Evolutionary conservation across 23 tunicate genomes (phyloP).

Genomic region (Ascidia mentula): DNA sequence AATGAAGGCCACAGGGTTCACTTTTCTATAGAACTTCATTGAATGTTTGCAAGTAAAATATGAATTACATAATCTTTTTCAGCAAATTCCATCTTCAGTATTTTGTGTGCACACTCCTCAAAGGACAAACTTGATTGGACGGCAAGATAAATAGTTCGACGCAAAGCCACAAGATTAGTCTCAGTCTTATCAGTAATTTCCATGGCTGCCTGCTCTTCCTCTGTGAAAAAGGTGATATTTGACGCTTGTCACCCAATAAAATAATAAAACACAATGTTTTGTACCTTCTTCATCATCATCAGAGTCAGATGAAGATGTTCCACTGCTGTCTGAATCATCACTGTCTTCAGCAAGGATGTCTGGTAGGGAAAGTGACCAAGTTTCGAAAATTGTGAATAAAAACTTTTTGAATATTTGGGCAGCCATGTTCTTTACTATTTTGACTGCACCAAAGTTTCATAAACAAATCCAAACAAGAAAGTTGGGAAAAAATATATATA

Average conservation of each 20-base stretch:
- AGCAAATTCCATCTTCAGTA: slow-evolving; percentile 93
- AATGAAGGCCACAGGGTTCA: not conserved
- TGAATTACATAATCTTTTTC: slow-evolving; percentile 92
- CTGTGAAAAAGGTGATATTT: not conserved
- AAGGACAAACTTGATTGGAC: slow-evolving; percentile 91
- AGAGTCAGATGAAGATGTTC: slow-evolving; percentile 39
- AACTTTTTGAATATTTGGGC: no score
- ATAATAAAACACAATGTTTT: not conserved
- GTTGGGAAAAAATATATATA: not conserved
- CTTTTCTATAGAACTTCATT: no score
- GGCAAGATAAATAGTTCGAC: slow-evolving; percentile 90
- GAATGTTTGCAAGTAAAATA: no score
- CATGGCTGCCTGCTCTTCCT: slow-evolving; percentile 28
- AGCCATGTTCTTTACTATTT: no score
- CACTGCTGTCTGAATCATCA: slow-evolving; percentile 46
- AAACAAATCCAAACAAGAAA: not conserved
- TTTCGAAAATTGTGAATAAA: no score
- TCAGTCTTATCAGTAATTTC: slow-evolving; percentile 86
- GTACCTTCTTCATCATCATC: slow-evolving; percentile 54
- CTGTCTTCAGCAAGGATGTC: slow-evolving; percentile 87
- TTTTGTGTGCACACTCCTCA: slow-evolving; percentile 96
- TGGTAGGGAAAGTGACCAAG: slow-evolving; percentile 2
- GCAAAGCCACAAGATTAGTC: slow-evolving; percentile 74
- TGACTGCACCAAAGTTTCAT: no score
- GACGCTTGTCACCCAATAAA: no score